A percentile compares a stretch with the other conserved stretches of the same genome.
Evolutionary conservation across 2,797 vertebrate genomes (phyloP).

Genomic region (Eleutherodactylus coqui): DNA sequence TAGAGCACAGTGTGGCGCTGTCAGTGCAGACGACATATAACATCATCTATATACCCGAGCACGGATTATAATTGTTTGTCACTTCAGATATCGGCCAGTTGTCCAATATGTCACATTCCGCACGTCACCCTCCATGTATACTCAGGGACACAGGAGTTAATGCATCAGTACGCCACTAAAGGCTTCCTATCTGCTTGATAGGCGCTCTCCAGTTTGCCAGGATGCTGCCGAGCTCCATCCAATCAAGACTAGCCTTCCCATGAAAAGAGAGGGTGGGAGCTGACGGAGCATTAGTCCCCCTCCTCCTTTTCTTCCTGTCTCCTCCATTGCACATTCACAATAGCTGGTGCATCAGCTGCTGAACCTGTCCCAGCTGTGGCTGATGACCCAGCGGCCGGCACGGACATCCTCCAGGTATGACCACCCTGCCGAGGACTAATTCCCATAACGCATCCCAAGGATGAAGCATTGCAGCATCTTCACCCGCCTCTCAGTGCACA

Average conservation of each 20-base stretch:
- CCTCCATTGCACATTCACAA: conserved; percentile 60
- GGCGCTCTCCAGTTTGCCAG: conserved; percentile 7
- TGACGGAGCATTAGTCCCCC: conserved; percentile 21
- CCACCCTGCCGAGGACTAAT: neutral
- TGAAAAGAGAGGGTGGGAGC: conserved; percentile 32
- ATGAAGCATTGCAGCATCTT: conserved; percentile 26
- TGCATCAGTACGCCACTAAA: conserved; percentile 5
- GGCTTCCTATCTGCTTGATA: conserved; percentile 6
- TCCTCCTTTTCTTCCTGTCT: conserved; percentile 39
- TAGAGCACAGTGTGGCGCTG: neutral
- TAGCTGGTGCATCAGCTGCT: conserved; percentile 48
- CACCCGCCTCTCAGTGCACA: neutral
- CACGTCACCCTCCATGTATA: neutral
- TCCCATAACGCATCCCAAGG: neutral
- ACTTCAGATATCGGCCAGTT: neutral
- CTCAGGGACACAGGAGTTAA: neutral
- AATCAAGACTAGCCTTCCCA: neutral
- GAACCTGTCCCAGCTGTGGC: conserved; percentile 17
- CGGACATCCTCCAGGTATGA: neutral
- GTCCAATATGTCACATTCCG: neutral
- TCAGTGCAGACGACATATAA: neutral
- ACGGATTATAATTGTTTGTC: neutral
- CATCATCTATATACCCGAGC: neutral
- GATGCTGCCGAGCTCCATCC: conserved; percentile 46
- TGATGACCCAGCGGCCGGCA: neutral